Percentiles rank a stretch among this genome's conserved stretches.
Conservation (phyloP, 2,797 vertebrate species). For the Hydrophis major region DNA sequence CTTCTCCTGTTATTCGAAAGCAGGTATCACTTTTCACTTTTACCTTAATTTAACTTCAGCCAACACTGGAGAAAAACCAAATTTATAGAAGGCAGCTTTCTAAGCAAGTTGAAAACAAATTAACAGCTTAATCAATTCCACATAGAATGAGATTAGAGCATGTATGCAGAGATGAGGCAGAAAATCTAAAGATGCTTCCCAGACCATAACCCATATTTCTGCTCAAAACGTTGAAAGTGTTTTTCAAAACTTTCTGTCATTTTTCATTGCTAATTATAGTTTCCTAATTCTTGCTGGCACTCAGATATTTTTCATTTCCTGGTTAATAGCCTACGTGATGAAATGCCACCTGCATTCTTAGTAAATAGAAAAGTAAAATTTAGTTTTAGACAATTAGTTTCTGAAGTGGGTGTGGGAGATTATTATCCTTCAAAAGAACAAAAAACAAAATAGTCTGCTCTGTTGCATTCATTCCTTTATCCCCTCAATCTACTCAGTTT, state of each 20-base stretch:
- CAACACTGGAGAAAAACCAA: slow-evolving; percentile 14
- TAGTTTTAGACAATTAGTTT: slow-evolving; percentile 8
- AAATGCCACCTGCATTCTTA: slow-evolving; percentile 44
- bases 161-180: slow-evolving; percentile 26
- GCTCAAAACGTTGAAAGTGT: slow-evolving; percentile 12
- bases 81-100: slow-evolving; percentile 32
- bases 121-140: slow-evolving; percentile 41
- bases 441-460: neutral
- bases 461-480: neutral
- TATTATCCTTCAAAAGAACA: neutral
- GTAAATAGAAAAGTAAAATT: neutral
- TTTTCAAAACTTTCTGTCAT: slow-evolving; percentile 43
- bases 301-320: slow-evolving; percentile 51
- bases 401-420: neutral
- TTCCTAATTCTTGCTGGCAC: slow-evolving; percentile 51
- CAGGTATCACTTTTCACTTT: slow-evolving; percentile 37
- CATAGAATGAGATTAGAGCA: slow-evolving; percentile 27
- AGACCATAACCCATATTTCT: slow-evolving; percentile 27
- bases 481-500: neutral
- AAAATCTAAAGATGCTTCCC: slow-evolving; percentile 38
- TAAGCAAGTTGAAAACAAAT: slow-evolving; percentile 49
- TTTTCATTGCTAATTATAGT: slow-evolving; percentile 56
- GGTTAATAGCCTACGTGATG: slow-evolving; percentile 47
- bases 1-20: neutral
- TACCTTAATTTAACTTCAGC: slow-evolving; percentile 27